A percentile compares a stretch with the other conserved stretches of the same genome.
These are phyloP conservation scores for Archocentrus centrarchus DNA, from an alignment of 2,113 vertebrate species.

Conservation along the genomic window DNA sequence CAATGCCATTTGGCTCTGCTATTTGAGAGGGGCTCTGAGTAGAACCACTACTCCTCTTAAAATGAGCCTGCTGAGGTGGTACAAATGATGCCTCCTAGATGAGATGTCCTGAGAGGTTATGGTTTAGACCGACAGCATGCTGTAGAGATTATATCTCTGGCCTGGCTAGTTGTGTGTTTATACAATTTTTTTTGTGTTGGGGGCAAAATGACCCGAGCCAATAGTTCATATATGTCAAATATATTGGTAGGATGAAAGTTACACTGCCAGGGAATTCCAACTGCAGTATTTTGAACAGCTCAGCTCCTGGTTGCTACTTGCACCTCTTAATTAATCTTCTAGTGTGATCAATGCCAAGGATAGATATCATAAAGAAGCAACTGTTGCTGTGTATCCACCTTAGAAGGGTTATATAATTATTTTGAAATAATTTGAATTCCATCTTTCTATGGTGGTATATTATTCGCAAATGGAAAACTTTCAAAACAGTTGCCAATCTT, in stretches of 20 bases:
- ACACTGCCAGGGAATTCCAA: not conserved
- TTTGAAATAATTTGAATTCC: not conserved
- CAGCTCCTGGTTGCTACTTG: too few relatives aligned
- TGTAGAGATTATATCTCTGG: too few relatives aligned
- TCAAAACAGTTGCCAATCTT: rapidly evolving
- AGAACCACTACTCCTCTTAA: not conserved
- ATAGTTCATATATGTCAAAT: too few relatives aligned
- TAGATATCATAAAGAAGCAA: not conserved
- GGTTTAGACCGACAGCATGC: too few relatives aligned
- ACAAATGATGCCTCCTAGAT: not conserved
- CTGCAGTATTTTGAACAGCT: not conserved
- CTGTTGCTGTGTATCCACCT: not conserved
- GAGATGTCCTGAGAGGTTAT: too few relatives aligned
- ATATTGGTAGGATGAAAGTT: not conserved
- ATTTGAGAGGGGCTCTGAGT: not conserved
- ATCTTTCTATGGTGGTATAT: not conserved
- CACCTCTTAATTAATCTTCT: too few relatives aligned
- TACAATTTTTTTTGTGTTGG: too few relatives aligned
- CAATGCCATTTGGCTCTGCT: not conserved
- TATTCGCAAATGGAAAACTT: not conserved
- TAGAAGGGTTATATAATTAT: not conserved
- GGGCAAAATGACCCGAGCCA: too few relatives aligned
- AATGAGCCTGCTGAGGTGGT: not conserved
- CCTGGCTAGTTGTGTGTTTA: too few relatives aligned
- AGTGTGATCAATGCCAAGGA: too few relatives aligned